These are phyloP conservation scores for Pollachius pollachius DNA, from an alignment of 2,113 vertebrate genomes.

Conservation along the genomic window DNA sequence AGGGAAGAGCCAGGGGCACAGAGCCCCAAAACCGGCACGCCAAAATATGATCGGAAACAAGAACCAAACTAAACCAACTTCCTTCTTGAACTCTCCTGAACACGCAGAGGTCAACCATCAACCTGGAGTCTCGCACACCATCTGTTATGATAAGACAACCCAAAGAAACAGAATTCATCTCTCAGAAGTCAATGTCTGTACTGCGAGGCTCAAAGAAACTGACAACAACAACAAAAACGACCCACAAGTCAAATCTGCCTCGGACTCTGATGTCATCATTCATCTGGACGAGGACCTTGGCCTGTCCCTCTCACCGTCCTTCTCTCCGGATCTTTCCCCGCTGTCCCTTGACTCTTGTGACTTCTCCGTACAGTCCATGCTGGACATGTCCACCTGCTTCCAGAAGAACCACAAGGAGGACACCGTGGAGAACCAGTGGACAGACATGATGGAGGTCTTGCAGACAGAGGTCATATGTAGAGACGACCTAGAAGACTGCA, in stretches of 20 bases:
- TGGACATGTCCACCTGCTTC: slow-evolving; percentile 27
- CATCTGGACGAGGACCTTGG: slow-evolving; percentile 20
- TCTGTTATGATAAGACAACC: slow-evolving; percentile 14
- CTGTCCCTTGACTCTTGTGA: slow-evolving; percentile 62
- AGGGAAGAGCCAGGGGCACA: slow-evolving; percentile 19
- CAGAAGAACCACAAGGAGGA: slow-evolving; percentile 32
- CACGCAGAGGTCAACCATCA: not conserved
- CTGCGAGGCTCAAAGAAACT: slow-evolving; percentile 14
- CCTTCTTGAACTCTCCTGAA: slow-evolving; percentile 1
- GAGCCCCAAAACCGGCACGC: slow-evolving; percentile 1
- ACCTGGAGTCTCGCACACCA: slow-evolving; percentile 17
- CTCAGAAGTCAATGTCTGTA: slow-evolving; percentile 25
- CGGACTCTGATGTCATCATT: slow-evolving; percentile 1
- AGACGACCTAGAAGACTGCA: slow-evolving; percentile 18
- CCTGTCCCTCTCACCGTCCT: slow-evolving; percentile 10
- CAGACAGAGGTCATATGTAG: slow-evolving; percentile 7
- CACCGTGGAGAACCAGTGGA: slow-evolving; percentile 47
- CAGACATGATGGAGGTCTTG: slow-evolving; percentile 59
- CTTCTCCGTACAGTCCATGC: slow-evolving; percentile 54
- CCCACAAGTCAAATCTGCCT: slow-evolving; percentile 5
- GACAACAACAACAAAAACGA: slow-evolving; percentile 17
- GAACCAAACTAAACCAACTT: slow-evolving; percentile 10
- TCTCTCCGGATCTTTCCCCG: slow-evolving; percentile 46
- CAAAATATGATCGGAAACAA: slow-evolving; percentile 1
- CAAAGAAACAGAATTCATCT: slow-evolving; percentile 12